Base-by-base conservation (phyloP, 2,888 invertebrate species). In the Pheosia gnoma region DNA sequence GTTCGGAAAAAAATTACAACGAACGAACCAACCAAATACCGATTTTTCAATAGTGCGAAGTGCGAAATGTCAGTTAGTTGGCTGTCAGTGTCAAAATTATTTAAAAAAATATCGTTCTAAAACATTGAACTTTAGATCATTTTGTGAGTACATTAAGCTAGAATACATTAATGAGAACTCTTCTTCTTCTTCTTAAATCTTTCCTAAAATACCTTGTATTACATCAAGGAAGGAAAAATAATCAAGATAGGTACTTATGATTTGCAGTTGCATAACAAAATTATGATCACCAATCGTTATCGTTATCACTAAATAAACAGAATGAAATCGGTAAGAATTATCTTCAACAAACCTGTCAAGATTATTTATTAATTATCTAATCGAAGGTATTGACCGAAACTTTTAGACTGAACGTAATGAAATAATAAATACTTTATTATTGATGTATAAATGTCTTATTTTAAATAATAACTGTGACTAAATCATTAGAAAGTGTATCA, bases 1-100 rank as follows among this genome's bases (percentile, higher is more conserved):
- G 25, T 76, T 74, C 65, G 65, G 61, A 63, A n/a, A 74, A 75
- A 72, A 74, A 72, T 71, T 68, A 77, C 74, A 76, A 78, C 75
- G 74, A 78, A 77, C 71, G 66, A 77, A 76, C 72, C 69, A 25
- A 74, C 73, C 60, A 70, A 58, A 54, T 39, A 39, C 25, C 52
- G 55, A 59, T 65, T 74, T 66, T 72, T 68, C 70, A 68, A 61
- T 69, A 25, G 25, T 25, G 25, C 25, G 25, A 25, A 25, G 25
- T 25, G 60, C 65, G 49, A 63, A 69, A 68, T 68, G 74, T 68
- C 73, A 71, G 36, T 59, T 58, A 0, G n/a, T 55, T 69, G 57
- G 60, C 58, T 60, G 47, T 68, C 57, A 63, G 43, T 61, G 63
- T 64, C 65, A 69, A 7, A n/a, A 25, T 51, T 25, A 51, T 25